A percentile compares a stretch with the other conserved stretches of the same genome.
These are phyloP conservation scores for Neogale vison DNA, from an alignment of 2,113 vertebrate genomes.

Conservation along the genomic window DNA sequence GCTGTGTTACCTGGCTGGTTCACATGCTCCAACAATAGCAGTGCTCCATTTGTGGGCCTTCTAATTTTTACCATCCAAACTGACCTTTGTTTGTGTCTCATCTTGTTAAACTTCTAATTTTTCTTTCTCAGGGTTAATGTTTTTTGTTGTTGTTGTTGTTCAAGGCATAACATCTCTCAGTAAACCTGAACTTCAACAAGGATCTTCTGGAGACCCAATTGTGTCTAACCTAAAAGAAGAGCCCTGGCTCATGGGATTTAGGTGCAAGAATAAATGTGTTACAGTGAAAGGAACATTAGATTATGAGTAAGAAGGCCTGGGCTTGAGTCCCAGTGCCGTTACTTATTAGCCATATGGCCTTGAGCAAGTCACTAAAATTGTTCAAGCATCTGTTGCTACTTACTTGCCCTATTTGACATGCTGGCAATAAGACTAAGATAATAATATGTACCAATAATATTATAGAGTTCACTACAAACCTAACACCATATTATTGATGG, in stretches of 20 bases:
- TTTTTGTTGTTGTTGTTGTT: background rate
- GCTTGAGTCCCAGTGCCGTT: background rate
- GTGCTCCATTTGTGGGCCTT: background rate
- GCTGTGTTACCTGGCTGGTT: background rate
- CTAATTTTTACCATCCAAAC: background rate
- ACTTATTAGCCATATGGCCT: background rate
- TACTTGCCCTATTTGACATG: background rate
- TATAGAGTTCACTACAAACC: background rate
- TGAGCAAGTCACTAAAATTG: background rate
- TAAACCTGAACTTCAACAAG: background rate
- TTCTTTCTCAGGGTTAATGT: background rate
- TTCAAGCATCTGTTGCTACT: background rate
- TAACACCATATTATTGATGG: background rate
- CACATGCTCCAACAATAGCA: background rate
- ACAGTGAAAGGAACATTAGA: background rate
- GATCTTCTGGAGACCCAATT: background rate
- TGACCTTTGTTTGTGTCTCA: background rate
- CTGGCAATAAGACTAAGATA: background rate
- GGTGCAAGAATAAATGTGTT: background rate
- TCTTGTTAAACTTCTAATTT: background rate
- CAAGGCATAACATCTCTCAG: background rate
- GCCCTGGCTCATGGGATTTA: background rate
- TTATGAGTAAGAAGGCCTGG: background rate
- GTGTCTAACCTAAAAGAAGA: background rate
- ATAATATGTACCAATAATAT: background rate